A percentile compares a stretch with the other conserved stretches of the same genome.
These are phyloP conservation scores for Pogonocherus hispidulus DNA, from an alignment of 2,888 invertebrate species.

Conservation along the genomic window DNA sequence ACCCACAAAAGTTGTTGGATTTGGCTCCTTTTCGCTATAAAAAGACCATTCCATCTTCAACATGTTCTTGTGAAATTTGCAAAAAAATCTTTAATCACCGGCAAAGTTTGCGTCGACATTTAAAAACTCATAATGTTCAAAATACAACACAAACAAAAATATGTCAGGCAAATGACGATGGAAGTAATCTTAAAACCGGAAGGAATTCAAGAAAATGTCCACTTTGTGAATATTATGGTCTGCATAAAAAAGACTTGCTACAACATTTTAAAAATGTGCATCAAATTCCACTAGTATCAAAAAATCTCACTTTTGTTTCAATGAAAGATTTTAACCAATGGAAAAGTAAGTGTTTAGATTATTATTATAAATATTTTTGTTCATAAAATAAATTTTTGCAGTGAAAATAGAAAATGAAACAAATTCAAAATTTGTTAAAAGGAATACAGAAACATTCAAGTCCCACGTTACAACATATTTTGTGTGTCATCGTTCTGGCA, in stretches of 20 bases:
- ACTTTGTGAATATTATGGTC: background rate
- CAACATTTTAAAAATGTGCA: slow-evolving; percentile 6
- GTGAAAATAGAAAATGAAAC: background rate
- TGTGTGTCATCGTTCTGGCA: background rate
- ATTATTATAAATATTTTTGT: slow-evolving; percentile 1
- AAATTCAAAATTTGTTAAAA: background rate
- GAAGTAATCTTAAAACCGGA: background rate
- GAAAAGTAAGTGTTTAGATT: background rate
- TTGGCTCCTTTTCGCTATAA: background rate
- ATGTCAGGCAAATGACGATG: too few relatives aligned
- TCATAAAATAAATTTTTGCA: slow-evolving; percentile 1
- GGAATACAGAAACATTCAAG: background rate
- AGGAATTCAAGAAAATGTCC: background rate
- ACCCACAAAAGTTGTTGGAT: background rate
- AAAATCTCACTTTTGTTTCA: background rate
- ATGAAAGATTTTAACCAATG: background rate
- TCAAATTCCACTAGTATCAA: background rate
- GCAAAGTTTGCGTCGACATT: background rate
- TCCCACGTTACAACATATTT: background rate
- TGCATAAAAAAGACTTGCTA: background rate
- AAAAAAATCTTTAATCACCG: background rate
- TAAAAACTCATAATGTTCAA: background rate
- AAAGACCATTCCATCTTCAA: background rate
- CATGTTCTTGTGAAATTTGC: background rate
- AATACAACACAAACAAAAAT: too few relatives aligned